phyloP scores from a whole-genome alignment of 1,140 invertebrate species.

The Asbolus verrucosus region DNA sequence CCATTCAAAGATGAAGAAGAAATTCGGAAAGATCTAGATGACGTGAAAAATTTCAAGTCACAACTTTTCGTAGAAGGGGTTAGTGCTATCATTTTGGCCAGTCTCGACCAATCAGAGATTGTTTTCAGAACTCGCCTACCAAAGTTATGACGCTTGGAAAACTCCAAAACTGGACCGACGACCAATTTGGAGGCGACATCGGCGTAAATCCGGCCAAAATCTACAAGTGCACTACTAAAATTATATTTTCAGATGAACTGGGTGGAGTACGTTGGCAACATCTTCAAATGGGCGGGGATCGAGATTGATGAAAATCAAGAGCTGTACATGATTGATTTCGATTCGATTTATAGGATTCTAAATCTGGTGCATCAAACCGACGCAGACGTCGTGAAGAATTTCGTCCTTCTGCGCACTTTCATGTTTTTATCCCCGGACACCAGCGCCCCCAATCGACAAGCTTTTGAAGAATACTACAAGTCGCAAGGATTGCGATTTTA shows the following conservation, averaged over 20 bases:
- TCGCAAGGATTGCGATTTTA: neutral
- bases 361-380: conserved; percentile 55
- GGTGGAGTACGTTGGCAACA: conserved; percentile 57
- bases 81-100: conserved; percentile 17
- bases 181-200: conserved; percentile 50
- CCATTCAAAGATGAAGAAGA: conserved; percentile 40
- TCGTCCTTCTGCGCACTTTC: conserved; percentile 56
- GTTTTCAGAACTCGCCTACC: conserved; percentile 45
- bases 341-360: conserved; percentile 54
- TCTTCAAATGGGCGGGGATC: conserved; percentile 49
- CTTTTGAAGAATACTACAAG: conserved; percentile 55
- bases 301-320: conserved; percentile 52
- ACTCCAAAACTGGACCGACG: conserved; percentile 59
- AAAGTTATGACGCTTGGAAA: conserved; percentile 50
- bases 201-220: neutral
- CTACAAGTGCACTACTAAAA: neutral
- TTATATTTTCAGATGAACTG: conserved; percentile 60
- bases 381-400: conserved; percentile 57
- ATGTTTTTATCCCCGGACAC: conserved; percentile 58
- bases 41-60: conserved; percentile 48
- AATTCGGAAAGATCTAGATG: conserved; percentile 48
- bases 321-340: conserved; percentile 17
- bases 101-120: neutral
- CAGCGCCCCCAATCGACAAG: conserved; percentile 48
- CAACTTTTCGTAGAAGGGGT: conserved; percentile 50